Evolutionary conservation across 1,140 invertebrate species (phyloP).

Genomic region (Mycetomoellerius zeteki): DNA sequence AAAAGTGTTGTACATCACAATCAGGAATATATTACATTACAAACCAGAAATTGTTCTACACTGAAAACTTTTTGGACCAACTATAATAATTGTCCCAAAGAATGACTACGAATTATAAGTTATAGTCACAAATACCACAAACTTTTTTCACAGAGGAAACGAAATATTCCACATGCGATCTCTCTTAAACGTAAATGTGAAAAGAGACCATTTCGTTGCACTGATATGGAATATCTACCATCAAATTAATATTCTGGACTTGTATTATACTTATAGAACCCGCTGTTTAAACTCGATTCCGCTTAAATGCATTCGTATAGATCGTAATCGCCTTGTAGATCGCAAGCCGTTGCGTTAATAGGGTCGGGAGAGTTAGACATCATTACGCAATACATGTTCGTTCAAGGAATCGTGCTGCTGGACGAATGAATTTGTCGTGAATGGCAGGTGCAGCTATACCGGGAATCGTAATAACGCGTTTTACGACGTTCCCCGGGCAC

Average conservation of each 20-base stretch:
- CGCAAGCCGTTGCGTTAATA: not conserved
- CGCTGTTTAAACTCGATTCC: constrained; percentile 17
- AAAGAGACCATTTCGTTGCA: not conserved
- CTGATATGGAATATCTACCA: not conserved
- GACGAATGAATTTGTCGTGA: constrained; percentile 55
- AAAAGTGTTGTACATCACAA: not conserved
- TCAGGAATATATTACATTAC: not conserved
- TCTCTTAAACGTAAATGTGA: not conserved
- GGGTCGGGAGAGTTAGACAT: not conserved
- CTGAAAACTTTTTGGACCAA: no score
- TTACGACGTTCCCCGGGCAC: constrained; percentile 9
- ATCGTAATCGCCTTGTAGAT: constrained; percentile 5
- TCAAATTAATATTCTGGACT: constrained; percentile 2
- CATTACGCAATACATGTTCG: not conserved
- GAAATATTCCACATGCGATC: not conserved
- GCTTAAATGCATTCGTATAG: not conserved
- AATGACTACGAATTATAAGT: no score
- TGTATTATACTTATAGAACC: not conserved
- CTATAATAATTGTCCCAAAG: no score
- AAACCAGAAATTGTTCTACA: not conserved
- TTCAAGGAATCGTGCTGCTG: not conserved
- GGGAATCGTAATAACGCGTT: constrained; percentile 35
- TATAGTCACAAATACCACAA: no score
- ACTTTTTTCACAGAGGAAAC: no score
- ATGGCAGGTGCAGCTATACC: not conserved